Percentiles rank a stretch among this genome's conserved stretches.
Conservation (phyloP, 2,797 vertebrate species). For the Sparidentex hasta region DNA sequence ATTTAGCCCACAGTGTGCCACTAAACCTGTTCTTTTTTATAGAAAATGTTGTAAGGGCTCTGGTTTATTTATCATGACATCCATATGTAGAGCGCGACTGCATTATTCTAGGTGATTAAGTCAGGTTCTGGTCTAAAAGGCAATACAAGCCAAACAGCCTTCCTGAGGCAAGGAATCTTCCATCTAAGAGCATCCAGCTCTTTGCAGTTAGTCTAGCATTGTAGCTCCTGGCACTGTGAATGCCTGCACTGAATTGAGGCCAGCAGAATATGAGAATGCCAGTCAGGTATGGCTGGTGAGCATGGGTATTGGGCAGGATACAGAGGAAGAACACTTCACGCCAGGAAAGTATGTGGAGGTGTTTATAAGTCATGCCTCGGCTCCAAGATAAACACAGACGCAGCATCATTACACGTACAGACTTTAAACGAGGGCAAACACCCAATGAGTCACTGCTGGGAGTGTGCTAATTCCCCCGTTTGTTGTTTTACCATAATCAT, state of each 20-base stretch:
- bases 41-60: slow-evolving; percentile 22
- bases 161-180: slow-evolving; percentile 57
- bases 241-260: slow-evolving; percentile 34
- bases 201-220: slow-evolving; percentile 33
- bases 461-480: slow-evolving; percentile 50
- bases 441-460: slow-evolving; percentile 60
- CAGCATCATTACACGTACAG: slow-evolving; percentile 37
- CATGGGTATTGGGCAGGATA: not conserved
- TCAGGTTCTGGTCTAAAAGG: slow-evolving; percentile 50
- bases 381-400: slow-evolving; percentile 46
- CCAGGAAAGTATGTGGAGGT: slow-evolving; percentile 33
- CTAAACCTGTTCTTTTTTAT: slow-evolving; percentile 18
- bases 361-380: slow-evolving; percentile 49
- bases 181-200: slow-evolving; percentile 53
- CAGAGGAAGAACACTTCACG: slow-evolving; percentile 26
- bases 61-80: slow-evolving; percentile 55
- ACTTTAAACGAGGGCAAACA: slow-evolving; percentile 59
- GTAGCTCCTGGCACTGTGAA: slow-evolving; percentile 52
- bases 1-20: slow-evolving; percentile 12
- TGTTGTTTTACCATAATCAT: slow-evolving; percentile 55
- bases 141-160: slow-evolving; percentile 38
- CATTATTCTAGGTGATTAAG: slow-evolving; percentile 67
- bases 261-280: slow-evolving; percentile 38
- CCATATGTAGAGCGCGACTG: slow-evolving; percentile 56
- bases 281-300: slow-evolving; percentile 25